Evolutionary conservation across 2,113 vertebrate genomes (phyloP).

Genomic region (Noturus placidus): DNA sequence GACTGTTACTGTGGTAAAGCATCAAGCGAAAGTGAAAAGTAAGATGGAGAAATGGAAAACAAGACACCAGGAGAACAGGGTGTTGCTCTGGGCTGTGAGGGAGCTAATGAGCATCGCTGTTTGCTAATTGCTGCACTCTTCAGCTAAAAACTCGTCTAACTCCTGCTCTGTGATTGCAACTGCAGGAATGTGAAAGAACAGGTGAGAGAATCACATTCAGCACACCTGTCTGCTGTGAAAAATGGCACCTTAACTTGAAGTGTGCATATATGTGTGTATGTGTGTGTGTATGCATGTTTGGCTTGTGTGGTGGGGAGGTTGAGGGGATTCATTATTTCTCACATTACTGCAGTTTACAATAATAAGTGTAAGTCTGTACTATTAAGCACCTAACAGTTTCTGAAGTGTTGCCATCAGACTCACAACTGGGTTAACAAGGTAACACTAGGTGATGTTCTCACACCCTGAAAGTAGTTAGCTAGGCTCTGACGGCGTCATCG

Average conservation of each 20-base stretch:
- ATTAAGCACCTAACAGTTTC: conserved; percentile 1
- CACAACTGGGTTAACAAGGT: neutral
- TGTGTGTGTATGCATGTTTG: neutral
- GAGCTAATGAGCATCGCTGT: conserved; percentile 37
- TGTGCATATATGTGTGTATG: neutral
- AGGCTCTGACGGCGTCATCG: neutral
- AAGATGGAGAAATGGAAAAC: conserved; percentile 1
- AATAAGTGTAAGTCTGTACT: neutral
- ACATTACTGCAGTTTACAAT: conserved; percentile 21
- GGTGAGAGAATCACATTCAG: conserved; percentile 48
- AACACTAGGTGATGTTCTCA: neutral
- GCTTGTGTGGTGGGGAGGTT: neutral
- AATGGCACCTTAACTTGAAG: conserved; percentile 56
- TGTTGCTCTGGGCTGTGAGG: conserved; percentile 39
- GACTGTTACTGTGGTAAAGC: neutral
- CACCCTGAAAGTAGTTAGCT: neutral
- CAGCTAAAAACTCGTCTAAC: conserved; percentile 30
- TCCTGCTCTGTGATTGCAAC: conserved; percentile 38
- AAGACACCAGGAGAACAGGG: conserved; percentile 31
- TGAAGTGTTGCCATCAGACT: neutral
- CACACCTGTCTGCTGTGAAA: conserved; percentile 47
- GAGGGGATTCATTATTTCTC: conserved; percentile 6
- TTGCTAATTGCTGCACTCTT: conserved; percentile 38
- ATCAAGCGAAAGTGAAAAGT: neutral
- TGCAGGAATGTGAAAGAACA: conserved; percentile 39